A percentile compares a stretch with the other conserved stretches of the same genome.
Conservation (phyloP, 2,888 invertebrate genomes). For the Zaprionus obscuricornis region DNA sequence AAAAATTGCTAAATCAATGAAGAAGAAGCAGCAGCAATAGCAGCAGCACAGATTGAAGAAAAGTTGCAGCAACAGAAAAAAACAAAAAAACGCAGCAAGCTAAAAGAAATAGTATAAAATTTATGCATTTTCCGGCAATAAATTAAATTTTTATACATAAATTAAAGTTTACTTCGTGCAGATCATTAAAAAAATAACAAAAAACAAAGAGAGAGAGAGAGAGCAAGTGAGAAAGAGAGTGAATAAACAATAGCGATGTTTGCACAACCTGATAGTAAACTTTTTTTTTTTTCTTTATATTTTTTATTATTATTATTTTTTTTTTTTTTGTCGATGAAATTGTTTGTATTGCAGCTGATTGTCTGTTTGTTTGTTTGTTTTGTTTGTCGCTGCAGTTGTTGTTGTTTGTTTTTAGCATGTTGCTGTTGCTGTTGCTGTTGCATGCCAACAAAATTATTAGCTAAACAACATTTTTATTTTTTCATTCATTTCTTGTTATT, state of each 20-base stretch:
- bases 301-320: no score
- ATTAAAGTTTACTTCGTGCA: conserved; percentile 78
- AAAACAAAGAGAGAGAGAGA: conserved; percentile 23
- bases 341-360: conserved; percentile 58
- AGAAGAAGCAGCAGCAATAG: no score
- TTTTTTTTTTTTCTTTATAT: conserved; percentile 29
- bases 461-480: conserved; percentile 45
- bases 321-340: conserved; percentile 32
- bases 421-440: conserved; percentile 51
- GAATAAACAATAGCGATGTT: conserved; percentile 27
- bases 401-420: conserved; percentile 37
- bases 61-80: conserved; percentile 14
- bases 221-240: conserved; percentile 17
- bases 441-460: conserved; percentile 55
- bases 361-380: conserved; percentile 17
- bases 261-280: conserved; percentile 47
- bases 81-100: conserved; percentile 1
- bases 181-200: conserved; percentile 65
- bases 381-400: conserved; percentile 26
- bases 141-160: conserved; percentile 79
- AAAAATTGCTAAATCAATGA: conserved; percentile 32
- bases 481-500: no score
- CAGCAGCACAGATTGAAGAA: conserved; percentile 1
- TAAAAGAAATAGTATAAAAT: conserved; percentile 30
- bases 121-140: conserved; percentile 76